phyloP scores from a whole-genome alignment of 2,797 vertebrate genomes.

The Mus minutoides region DNA sequence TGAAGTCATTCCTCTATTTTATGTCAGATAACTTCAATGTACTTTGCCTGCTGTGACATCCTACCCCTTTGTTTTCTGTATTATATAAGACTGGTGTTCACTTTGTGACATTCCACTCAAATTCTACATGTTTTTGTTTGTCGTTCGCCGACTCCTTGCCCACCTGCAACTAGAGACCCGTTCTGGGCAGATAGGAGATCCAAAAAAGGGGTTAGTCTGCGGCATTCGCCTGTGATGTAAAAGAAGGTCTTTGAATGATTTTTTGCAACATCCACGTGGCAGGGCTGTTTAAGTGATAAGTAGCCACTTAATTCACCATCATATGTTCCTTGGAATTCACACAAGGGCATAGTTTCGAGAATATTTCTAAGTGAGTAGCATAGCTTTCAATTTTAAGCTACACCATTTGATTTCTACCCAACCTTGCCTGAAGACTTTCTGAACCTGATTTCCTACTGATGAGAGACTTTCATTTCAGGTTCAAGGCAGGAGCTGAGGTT shows the following conservation, averaged over 20 bases:
- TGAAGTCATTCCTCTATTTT: no score
- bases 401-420: not conserved
- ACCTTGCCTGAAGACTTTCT: constrained; percentile 16
- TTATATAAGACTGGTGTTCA: no score
- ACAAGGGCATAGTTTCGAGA: constrained; percentile 18
- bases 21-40: no score
- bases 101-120: no score
- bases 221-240: constrained; percentile 37
- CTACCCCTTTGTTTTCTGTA: no score
- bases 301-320: not conserved
- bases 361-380: not conserved
- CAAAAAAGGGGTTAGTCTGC: no score
- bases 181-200: no score
- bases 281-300: not conserved
- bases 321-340: not conserved
- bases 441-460: constrained; percentile 3
- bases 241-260: constrained; percentile 40
- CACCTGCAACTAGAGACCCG: no score
- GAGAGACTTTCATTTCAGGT: not conserved
- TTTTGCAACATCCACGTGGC: not conserved
- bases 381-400: constrained; percentile 56
- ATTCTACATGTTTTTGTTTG: no score
- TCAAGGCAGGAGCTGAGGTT: not conserved
- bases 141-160: no score
- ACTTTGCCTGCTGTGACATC: no score